Percentiles rank a stretch among this genome's conserved stretches.
phyloP scores from a whole-genome alignment of 1,140 invertebrate species.

The Bactericera cockerelli region DNA sequence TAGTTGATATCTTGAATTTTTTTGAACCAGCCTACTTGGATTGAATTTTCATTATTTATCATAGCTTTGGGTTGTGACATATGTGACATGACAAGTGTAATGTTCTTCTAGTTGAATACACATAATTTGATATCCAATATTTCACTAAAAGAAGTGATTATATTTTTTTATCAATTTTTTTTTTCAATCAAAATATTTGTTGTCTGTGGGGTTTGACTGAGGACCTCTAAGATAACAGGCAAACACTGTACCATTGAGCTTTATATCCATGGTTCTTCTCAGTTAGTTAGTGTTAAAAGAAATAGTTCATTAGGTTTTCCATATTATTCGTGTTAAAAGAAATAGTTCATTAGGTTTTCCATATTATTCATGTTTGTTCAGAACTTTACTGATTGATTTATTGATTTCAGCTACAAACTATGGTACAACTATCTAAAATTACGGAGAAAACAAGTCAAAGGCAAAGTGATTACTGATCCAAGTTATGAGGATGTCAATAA shows the following conservation, averaged over 20 bases:
- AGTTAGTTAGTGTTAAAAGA: background rate
- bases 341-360: background rate
- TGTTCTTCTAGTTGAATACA: too few relatives aligned
- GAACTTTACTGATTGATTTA: too few relatives aligned
- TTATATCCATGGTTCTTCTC: background rate
- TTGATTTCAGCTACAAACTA: constrained; percentile 71
- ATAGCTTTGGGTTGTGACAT: too few relatives aligned
- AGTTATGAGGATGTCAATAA: constrained; percentile 87
- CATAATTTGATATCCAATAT: too few relatives aligned
- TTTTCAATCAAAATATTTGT: too few relatives aligned
- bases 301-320: background rate
- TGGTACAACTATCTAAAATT: constrained; percentile 93
- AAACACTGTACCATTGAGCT: background rate
- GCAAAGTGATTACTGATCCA: constrained; percentile 65
- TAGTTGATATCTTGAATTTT: background rate
- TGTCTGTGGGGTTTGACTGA: too few relatives aligned
- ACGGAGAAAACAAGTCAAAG: constrained; percentile 65
- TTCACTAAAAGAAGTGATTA: too few relatives aligned
- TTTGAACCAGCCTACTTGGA: background rate
- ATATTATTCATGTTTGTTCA: constrained; percentile 15
- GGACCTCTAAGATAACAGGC: too few relatives aligned
- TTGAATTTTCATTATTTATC: too few relatives aligned
- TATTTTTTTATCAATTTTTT: too few relatives aligned
- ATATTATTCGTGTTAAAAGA: background rate
- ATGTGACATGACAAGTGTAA: too few relatives aligned